phyloP scores from a whole-genome alignment of 1,140 invertebrate genomes.

The Sycobia sp. region DNA sequence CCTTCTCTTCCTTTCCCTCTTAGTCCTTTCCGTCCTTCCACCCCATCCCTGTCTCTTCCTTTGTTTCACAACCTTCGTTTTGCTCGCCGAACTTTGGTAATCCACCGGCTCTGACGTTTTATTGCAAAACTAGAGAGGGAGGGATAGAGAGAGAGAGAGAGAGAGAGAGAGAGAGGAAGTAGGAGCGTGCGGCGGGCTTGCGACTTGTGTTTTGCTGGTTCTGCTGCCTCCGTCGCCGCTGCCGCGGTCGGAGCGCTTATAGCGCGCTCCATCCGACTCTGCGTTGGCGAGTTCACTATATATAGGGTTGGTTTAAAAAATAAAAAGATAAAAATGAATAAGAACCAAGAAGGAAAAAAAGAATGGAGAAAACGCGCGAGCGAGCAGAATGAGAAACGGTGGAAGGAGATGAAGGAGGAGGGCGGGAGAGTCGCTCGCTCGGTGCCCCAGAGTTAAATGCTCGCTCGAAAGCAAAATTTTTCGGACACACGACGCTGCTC shows the following conservation, averaged over 20 bases:
- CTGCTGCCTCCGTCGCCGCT: no score
- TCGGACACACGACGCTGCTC: background rate
- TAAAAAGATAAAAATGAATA: no score
- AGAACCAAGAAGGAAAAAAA: no score
- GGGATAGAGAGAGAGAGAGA: no score
- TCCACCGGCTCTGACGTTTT: constrained; percentile 12
- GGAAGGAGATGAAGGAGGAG: background rate
- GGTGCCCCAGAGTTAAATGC: constrained; percentile 13
- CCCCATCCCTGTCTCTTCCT: no score
- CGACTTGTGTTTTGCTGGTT: constrained; percentile 17
- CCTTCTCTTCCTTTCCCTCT: background rate
- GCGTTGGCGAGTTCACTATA: no score
- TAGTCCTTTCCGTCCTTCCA: background rate
- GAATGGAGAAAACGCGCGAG: background rate
- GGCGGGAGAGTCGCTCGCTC: no score
- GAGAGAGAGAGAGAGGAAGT: no score
- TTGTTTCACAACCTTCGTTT: background rate
- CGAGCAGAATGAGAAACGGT: background rate
- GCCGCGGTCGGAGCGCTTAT: no score
- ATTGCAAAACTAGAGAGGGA: constrained; percentile 13
- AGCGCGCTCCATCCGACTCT: no score
- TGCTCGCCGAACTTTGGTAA: constrained; percentile 11
- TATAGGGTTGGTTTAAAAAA: no score
- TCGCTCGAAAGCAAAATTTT: constrained; percentile 20
- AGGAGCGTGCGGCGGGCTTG: no score